Evolutionary conservation across 2,113 vertebrate genomes (phyloP), one percentile per base, ranked within the genome.

Genomic region (Eidolon helvum): DNA sequence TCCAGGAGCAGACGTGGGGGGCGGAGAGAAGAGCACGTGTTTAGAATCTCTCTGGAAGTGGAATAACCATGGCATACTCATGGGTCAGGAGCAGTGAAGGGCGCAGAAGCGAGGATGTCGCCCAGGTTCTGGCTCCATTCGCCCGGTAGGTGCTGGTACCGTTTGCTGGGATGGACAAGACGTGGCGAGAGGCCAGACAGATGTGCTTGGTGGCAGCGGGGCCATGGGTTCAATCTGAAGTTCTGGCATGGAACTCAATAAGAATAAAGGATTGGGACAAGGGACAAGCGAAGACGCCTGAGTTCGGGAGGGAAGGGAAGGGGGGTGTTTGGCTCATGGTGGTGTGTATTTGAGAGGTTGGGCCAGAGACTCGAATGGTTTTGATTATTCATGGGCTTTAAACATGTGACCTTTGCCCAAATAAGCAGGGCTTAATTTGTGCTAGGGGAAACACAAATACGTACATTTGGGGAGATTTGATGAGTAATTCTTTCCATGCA

Each of bases 401-500:
- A n/a, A 59, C 30, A 18, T n/a, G 30, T 48, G 69, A 61, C 87
- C 50, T 92, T 74, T 87, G 53, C 63, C 89, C 50, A 87, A 15
- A 86, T 28, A 87, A 85, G 80, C 35, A 79, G 38, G 68, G 43
- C 35, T 90, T 82, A 71, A 85, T 91, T 79, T 92, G 87, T 90
- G 28, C 61, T 59, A 63, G 40, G 38, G 35, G 45, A 68, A 74
- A 33, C 74, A 35, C 68, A 24, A 6, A 71, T 12, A 40, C 10
- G 1, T 22, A 50, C 48, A n/a, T 77, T 45, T 65, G 87, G 80
- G 72, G 84, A 87, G 65, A 87, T 80, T 53, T 93, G 72, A 96
- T 91, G 65, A 79, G 83, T 90, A 95, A 97, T 97, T 97, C 92
- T 97, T 96, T 78, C 84, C 95, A 90, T 88, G 87, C 87, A 96